Base-by-base conservation (phyloP, 1,140 invertebrate species). In the Drosophila obscura region DNA sequence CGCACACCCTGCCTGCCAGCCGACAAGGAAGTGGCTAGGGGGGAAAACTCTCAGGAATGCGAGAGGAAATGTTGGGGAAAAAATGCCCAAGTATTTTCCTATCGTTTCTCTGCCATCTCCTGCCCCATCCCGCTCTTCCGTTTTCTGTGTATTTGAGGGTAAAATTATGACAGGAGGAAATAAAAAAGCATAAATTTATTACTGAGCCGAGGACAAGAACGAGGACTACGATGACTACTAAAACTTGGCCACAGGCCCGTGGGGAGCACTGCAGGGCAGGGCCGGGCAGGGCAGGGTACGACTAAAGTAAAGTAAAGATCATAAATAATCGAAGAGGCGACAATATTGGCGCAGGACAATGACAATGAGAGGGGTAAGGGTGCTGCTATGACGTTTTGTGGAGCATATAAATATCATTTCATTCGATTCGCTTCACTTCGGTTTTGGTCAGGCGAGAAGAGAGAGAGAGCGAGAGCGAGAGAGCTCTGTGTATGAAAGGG, bases 171-270 rank as follows among this genome's bases (percentile, higher is more conserved):
- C 87, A 90, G 87, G 69, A 81, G 87, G 87, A 90, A 90, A 90
- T 90, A 90, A 90, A 90, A 90, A 87, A 87, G 79, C 87, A 82
- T 87, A 90, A 89, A 90, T 90, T 90, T 90, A 90, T 90, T 90
- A 82, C 87, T 80, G 71, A 74, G 73, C 68, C 61, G 72, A 80
- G 52, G 79, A 88, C 9, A 11, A 39, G 35, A 4, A 13, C 35
- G 35, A 39, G 35, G 35, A 39, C 35, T 39, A 13, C 83, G 84
- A 89, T 83, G 83, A 88, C 83, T 84, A 88, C 83, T 83, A 88
- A 88, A 87, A 90, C 75, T 90, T 90, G 87, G 87, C 87, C 87
- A 90, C 82, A 85, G 71, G 87, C 87, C 87, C 87, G 71, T 68
- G 67, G 87, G 87, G 87, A 87, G 51, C 77, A 57, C 57, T 87